Base-by-base conservation (phyloP, 2,888 invertebrate genomes). In the Uloborus plumipes region DNA sequence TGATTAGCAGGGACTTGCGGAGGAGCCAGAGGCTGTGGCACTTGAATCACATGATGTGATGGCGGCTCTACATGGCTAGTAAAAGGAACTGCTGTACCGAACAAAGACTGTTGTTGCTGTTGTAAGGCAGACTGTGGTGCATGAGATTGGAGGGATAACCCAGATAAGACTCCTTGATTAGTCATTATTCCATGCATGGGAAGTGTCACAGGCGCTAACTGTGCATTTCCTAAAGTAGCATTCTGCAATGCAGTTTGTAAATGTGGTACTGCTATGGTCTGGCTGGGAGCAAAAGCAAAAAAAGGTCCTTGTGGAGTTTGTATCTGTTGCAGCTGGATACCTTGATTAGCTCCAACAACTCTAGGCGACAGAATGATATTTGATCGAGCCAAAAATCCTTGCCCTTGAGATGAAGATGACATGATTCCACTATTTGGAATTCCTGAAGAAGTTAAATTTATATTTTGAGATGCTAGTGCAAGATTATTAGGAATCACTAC, bases 261-360 rank as follows among this genome's bases (percentile, higher is more conserved):
- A 15, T 80, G 80, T 20, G 85, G 85, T 62, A 85, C 64, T 22
- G 83, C 22, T 26, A 85, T 76, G 20, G 85, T 20, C 55, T 85
- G 84, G 47, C 87, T 86, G 49, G 85, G 85, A 47, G 86, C 89
- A 50, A 90, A 88, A 65, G 90, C 90, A 65, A 91, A 89, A 81
- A 90, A 88, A 53, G 90, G 90, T 9, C 91, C 91, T 61, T 89
- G 89, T 26, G 90, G 88, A 15, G 90, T 90, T 86, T 90, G 90
- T 51, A 91, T 90, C 86, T 90, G 90, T 86, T 90, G 90, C 55
- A 91, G 86, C 85, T 90, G 90, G 61, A 83, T 61, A 47, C 80
- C 70, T 20, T 72, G 85, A 61, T 81, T 72, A 15, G 62, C 73
- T 13, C 78, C 76, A 39, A 84, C 62, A 15, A 85, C 55, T 53